Evolutionary conservation across 2,113 vertebrate genomes (phyloP), one percentile per base, ranked within the genome.

Genomic region (Romanogobio albipinnatus): DNA sequence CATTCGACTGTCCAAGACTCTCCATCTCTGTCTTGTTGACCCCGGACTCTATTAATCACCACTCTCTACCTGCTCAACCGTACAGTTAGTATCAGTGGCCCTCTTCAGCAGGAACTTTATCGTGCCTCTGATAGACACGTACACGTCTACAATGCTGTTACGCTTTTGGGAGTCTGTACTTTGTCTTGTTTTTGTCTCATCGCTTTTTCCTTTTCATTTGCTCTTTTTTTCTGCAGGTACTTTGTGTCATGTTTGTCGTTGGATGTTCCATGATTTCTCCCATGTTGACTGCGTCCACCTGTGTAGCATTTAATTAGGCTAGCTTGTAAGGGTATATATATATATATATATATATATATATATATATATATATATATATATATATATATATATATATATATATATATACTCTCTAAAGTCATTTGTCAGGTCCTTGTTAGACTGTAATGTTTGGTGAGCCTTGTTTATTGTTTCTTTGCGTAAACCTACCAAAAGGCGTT

Each of bases 21-120:
- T 88, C 76, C 73, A 68, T 87, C 90, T 83, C 68, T 84, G 81
- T 87, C 87, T 85, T 19, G 75, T 89, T 90, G 88, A 90, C 89
- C 86, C 59, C 33, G 14, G 78, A 77, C 62, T 76, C 74, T 86
- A 86, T 88, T 86, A 87, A 86, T 86, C 85, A 86, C 76, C 70
- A 43, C 76, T 64, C 76, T 70, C 80, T 84, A 76, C 68, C 77
- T 45, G 81, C 76, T 84, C 85, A 86, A 74, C 75, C 64, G 29
- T 85, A 78, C 74, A 82, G 66, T 78, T 71, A 83, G 33, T 49
- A 76, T 77, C 79, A 70, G 26, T 39, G 61, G 61, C 29, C n/a
- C n/a, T 64, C 58, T 82, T 78, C 33, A 36, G 8, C n/a, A 58
- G 5, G n/a, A 22, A 19, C 64, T n/a, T 22, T 68, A 51, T 58